A percentile compares a stretch with the other conserved stretches of the same genome.
These are phyloP conservation scores for Drosophila nikananu DNA, from an alignment of 1,140 invertebrate genomes.

Conservation along the genomic window DNA sequence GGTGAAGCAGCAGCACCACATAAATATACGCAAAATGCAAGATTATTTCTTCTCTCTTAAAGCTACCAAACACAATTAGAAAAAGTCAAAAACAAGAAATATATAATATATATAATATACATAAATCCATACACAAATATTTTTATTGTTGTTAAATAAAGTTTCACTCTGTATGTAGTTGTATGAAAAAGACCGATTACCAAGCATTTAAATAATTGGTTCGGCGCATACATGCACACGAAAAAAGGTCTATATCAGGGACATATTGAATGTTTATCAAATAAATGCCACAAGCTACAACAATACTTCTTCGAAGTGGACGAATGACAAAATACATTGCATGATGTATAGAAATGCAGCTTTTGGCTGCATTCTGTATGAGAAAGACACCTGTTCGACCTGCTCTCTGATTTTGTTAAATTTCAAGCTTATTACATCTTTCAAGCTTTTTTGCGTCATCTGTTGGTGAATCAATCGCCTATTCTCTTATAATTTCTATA, in stretches of 20 bases:
- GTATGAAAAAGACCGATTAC: conserved; percentile 16
- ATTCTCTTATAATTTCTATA: background rate
- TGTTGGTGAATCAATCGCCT: background rate
- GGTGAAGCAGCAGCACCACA: conserved; percentile 25
- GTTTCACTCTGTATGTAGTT: conserved; percentile 58
- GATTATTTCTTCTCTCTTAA: conserved; percentile 31
- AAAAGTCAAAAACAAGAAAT: conserved; percentile 3
- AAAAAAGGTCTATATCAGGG: conserved; percentile 11
- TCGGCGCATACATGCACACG: background rate
- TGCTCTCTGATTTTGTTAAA: background rate
- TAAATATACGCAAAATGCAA: conserved; percentile 28
- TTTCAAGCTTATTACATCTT: background rate
- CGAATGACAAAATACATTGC: background rate
- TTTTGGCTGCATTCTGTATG: background rate
- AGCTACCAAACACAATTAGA: conserved; percentile 28
- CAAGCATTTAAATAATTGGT: conserved; percentile 27
- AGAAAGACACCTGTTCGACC: background rate
- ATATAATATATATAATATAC: conserved; percentile 31
- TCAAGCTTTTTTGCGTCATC: background rate
- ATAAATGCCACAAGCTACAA: conserved; percentile 5
- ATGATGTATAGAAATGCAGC: background rate
- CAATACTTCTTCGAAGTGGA: background rate
- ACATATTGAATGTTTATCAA: conserved; percentile 7
- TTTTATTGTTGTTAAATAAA: conserved; percentile 59
- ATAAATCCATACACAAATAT: conserved; percentile 52